phyloP scores from a whole-genome alignment of 2,113 vertebrate genomes.

The Gobio gobio region DNA sequence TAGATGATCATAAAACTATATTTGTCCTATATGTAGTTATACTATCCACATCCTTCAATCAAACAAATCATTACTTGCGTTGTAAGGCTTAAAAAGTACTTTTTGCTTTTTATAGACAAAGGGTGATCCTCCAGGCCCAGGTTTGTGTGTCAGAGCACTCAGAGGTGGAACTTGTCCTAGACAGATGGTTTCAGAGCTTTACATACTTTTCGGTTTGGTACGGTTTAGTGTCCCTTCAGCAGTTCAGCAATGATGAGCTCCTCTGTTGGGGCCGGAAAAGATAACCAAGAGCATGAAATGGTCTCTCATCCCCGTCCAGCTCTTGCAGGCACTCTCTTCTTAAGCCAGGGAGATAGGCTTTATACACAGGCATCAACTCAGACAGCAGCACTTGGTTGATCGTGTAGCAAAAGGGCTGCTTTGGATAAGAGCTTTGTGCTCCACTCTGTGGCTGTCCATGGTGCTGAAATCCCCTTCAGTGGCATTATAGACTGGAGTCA shows the following conservation, averaged over 20 bases:
- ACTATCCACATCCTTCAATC: neutral
- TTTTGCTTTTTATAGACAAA: neutral
- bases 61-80: neutral
- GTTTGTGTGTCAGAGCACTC: constrained; percentile 23
- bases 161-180: neutral
- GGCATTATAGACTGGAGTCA: neutral
- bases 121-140: neutral
- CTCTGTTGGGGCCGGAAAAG: constrained; percentile 2
- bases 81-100: neutral
- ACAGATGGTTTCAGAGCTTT: constrained; percentile 27
- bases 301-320: constrained; percentile 49
- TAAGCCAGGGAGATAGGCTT: constrained; percentile 41
- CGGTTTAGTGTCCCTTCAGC: constrained; percentile 40
- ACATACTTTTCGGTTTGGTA: neutral
- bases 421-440: constrained; percentile 27
- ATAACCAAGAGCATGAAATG: constrained; percentile 36
- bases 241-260: constrained; percentile 29
- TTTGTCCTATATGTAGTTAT: neutral
- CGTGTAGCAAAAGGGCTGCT: constrained; percentile 1
- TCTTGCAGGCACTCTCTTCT: constrained; percentile 22
- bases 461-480: constrained; percentile 36
- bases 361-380: constrained; percentile 19
- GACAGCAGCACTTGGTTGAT: constrained; percentile 29
- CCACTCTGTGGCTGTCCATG: constrained; percentile 18
- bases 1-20: neutral